A percentile compares a stretch with the other conserved stretches of the same genome.
These are phyloP conservation scores for Elmis aenea DNA, from an alignment of 2,888 invertebrate genomes.

Conservation along the genomic window DNA sequence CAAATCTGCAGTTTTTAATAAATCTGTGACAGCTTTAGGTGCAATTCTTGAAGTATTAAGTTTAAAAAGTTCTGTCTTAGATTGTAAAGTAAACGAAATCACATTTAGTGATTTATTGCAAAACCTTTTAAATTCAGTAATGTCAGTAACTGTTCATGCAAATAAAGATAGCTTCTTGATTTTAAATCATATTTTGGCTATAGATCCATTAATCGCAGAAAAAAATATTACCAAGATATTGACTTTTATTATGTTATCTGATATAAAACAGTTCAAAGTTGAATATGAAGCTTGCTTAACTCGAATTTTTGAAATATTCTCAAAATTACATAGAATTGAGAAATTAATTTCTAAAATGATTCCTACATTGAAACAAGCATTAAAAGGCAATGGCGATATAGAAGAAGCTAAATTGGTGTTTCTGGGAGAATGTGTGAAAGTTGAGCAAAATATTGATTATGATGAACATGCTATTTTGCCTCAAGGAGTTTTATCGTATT, in stretches of 20 bases:
- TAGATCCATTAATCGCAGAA: slow-evolving; percentile 40
- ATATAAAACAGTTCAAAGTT: slow-evolving; percentile 22
- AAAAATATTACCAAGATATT: slow-evolving; percentile 31
- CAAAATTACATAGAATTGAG: slow-evolving; percentile 39
- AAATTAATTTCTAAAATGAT: slow-evolving; percentile 40
- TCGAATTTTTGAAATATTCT: slow-evolving; percentile 37
- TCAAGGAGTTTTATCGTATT: slow-evolving; percentile 31
- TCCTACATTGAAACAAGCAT: slow-evolving; percentile 27
- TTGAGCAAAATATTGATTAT: background rate
- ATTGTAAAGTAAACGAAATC: slow-evolving; percentile 28
- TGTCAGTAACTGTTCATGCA: slow-evolving; percentile 27
- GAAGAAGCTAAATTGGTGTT: slow-evolving; percentile 1
- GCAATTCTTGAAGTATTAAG: slow-evolving; percentile 20
- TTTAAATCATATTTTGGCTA: slow-evolving; percentile 30
- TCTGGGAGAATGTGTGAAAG: background rate
- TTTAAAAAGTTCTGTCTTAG: slow-evolving; percentile 20
- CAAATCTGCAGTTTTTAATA: slow-evolving; percentile 15
- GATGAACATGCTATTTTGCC: slow-evolving; percentile 29
- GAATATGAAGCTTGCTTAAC: slow-evolving; percentile 34
- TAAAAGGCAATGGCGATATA: slow-evolving; percentile 16
- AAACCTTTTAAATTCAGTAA: slow-evolving; percentile 30
- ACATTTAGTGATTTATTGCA: slow-evolving; percentile 19
- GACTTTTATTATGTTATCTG: slow-evolving; percentile 30
- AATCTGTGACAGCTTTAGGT: slow-evolving; percentile 29
- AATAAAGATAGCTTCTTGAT: slow-evolving; percentile 31